Conservation (phyloP, 2,888 invertebrate species). For the Hedychridium roseum region DNA sequence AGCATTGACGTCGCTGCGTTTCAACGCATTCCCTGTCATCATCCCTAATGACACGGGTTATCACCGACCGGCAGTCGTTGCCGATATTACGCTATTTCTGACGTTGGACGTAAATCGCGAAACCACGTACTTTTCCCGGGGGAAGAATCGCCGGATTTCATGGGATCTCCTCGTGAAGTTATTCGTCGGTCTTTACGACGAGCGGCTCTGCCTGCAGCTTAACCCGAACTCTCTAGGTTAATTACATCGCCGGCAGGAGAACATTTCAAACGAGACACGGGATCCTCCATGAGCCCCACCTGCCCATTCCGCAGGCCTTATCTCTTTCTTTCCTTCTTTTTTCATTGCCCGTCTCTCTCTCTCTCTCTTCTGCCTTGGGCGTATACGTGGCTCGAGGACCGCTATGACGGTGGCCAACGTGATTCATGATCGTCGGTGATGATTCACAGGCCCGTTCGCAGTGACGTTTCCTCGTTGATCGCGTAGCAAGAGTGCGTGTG, state of each 20-base stretch:
- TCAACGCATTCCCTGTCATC: no score
- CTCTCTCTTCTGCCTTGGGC: constrained; percentile 4
- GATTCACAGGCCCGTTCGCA: constrained; percentile 36
- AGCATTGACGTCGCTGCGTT: no score
- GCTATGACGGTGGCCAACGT: constrained; percentile 36
- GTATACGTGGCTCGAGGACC: constrained; percentile 3
- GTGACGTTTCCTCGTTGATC: constrained; percentile 34
- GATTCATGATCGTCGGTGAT: constrained; percentile 44
- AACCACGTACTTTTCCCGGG: no score
- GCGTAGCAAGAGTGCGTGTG: constrained; percentile 13
- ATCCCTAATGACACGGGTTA: no score
- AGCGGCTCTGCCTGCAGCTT: constrained; percentile 22
- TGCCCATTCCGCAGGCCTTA: background rate
- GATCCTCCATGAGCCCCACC: constrained; percentile 8
- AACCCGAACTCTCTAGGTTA: constrained; percentile 33
- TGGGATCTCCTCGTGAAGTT: no score
- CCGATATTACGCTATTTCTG: no score
- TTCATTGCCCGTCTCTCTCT: background rate
- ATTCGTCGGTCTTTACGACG: no score
- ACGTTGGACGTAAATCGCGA: no score
- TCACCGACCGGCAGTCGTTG: no score
- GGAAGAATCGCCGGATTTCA: no score
- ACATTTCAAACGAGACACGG: constrained; percentile 18
- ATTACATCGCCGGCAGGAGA: constrained; percentile 30
- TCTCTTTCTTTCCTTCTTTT: background rate